Conservation (phyloP, 2,888 invertebrate species). For the Limnephilus marmoratus region DNA sequence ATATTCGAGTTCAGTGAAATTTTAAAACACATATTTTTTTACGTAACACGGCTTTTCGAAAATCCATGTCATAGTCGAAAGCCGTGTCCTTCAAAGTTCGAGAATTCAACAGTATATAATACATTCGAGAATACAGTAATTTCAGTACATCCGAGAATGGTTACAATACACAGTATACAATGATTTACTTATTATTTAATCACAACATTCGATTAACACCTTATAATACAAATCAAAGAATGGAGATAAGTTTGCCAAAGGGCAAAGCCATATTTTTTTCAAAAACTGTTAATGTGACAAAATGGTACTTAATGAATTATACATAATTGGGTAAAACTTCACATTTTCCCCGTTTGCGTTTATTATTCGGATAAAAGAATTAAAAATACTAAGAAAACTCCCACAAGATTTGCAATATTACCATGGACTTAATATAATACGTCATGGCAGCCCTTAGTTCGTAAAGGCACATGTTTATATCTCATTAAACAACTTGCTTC, state of each 20-base stretch:
- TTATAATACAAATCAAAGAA: constrained; percentile 7
- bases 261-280: too few relatives aligned
- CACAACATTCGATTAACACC: constrained; percentile 57
- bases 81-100: not conserved
- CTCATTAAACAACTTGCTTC: too few relatives aligned
- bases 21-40: too few relatives aligned
- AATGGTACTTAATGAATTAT: too few relatives aligned
- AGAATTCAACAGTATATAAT: not conserved
- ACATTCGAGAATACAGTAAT: not conserved
- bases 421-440: too few relatives aligned
- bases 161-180: constrained; percentile 52
- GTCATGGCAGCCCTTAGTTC: too few relatives aligned
- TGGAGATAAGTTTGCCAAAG: not conserved
- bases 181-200: constrained; percentile 54
- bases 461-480: too few relatives aligned
- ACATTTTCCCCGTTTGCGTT: too few relatives aligned
- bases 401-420: too few relatives aligned
- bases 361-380: too few relatives aligned
- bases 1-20: not conserved
- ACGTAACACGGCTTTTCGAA: not conserved
- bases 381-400: too few relatives aligned
- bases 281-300: not conserved
- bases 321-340: too few relatives aligned
- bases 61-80: not conserved
- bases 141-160: constrained; percentile 50